Conservation (phyloP, 1,140 invertebrate species). For the Cherax destructor region DNA sequence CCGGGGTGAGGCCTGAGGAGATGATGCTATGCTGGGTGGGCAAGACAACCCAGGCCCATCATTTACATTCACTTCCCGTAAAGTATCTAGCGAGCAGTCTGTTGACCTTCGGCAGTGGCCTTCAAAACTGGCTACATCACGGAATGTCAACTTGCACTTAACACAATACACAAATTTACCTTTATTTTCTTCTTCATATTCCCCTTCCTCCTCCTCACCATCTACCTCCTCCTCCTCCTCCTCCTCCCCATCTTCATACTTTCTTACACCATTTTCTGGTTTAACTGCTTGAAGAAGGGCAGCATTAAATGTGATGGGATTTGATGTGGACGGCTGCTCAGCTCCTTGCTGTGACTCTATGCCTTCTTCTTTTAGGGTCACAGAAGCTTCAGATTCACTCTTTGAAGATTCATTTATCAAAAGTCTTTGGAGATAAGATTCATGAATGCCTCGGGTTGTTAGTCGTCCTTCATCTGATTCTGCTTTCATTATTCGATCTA, state of each 20-base stretch:
- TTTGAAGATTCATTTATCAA: constrained; percentile 62
- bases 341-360: constrained; percentile 35
- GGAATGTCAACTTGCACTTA: constrained; percentile 71
- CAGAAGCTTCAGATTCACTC: constrained; percentile 61
- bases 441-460: constrained; percentile 39
- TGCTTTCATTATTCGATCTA: constrained; percentile 70
- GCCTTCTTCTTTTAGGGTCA: constrained; percentile 57
- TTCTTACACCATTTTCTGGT: constrained; percentile 68
- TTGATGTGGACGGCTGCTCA: constrained; percentile 63
- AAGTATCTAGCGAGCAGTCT: constrained; percentile 67
- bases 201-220: constrained; percentile 58
- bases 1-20: constrained; percentile 68
- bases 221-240: constrained; percentile 58
- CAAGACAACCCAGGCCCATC: constrained; percentile 67
- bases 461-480: constrained; percentile 61
- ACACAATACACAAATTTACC: constrained; percentile 71
- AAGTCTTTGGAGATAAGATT: constrained; percentile 68
- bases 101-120: constrained; percentile 67
- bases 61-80: constrained; percentile 66
- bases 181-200: constrained; percentile 62
- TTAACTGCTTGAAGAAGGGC: constrained; percentile 54
- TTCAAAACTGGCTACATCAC: constrained; percentile 68
- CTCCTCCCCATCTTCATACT: constrained; percentile 67
- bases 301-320: constrained; percentile 46
- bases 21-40: constrained; percentile 66